phyloP scores from a whole-genome alignment of 1,140 invertebrate genomes.

The Caenorhabditis inopinata region DNA sequence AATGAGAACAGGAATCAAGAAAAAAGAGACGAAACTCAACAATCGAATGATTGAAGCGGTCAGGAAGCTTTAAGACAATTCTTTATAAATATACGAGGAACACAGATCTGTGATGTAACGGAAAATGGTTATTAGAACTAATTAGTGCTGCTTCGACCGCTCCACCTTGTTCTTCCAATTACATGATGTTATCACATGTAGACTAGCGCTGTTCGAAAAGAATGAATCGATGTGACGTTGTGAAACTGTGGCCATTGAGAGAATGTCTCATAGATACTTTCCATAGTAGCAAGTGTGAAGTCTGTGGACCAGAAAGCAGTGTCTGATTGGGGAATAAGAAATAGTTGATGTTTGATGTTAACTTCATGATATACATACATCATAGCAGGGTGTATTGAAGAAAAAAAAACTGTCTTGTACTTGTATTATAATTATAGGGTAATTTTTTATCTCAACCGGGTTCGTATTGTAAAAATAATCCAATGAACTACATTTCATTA shows the following conservation, averaged over 20 bases:
- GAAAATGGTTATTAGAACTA: neutral
- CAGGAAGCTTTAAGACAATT: no score
- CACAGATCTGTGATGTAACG: neutral
- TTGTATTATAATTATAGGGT: no score
- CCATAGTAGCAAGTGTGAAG: neutral
- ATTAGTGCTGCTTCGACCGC: neutral
- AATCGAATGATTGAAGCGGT: no score
- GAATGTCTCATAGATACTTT: neutral
- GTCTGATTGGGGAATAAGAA: neutral
- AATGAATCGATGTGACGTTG: neutral
- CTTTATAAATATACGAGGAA: neutral
- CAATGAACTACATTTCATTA: no score
- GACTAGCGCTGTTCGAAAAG: neutral
- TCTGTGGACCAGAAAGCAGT: neutral
- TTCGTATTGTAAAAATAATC: no score
- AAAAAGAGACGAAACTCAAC: no score
- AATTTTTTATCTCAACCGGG: no score
- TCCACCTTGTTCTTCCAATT: neutral
- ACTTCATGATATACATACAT: constrained; percentile 14
- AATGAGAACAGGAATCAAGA: no score
- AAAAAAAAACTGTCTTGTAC: no score
- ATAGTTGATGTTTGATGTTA: neutral
- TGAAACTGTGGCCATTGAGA: neutral
- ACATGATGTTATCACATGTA: constrained; percentile 25
- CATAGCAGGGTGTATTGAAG: no score